Conservation (phyloP, 2,113 vertebrate species). For the Campylomormyrus numenius region DNA sequence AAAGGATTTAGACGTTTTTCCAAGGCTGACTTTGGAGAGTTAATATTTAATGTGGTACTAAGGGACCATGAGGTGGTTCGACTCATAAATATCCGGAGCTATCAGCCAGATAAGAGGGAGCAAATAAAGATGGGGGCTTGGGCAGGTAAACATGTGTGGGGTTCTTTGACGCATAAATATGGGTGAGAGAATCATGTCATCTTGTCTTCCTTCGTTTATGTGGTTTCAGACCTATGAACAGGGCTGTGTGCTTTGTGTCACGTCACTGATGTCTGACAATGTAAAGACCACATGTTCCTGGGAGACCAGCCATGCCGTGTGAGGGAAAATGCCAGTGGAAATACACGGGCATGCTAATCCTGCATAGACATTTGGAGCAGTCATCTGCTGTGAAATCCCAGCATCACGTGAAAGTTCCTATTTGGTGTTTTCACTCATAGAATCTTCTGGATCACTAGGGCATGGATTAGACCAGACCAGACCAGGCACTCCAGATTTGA, state of each 20-base stretch:
- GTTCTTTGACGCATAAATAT: background rate
- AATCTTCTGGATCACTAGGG: background rate
- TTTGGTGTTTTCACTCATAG: background rate
- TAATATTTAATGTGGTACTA: background rate
- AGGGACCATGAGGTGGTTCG: background rate
- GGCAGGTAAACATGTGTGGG: background rate
- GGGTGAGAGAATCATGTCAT: background rate
- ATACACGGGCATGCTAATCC: background rate
- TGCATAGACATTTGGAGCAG: background rate
- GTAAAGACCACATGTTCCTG: background rate
- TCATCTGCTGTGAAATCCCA: background rate
- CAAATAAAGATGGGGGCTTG: background rate
- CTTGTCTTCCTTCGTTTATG: background rate
- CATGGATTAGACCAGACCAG: background rate
- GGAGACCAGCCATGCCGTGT: background rate
- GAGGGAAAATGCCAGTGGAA: background rate
- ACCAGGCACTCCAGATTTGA: background rate
- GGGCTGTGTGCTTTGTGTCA: background rate
- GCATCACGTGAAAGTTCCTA: background rate
- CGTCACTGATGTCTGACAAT: background rate
- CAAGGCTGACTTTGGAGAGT: background rate
- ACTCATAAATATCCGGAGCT: background rate
- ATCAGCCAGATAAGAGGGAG: background rate
- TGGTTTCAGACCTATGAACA: background rate
- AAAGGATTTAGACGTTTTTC: background rate